Evolutionary conservation across 1,140 invertebrate genomes (phyloP).

Genomic region (Paralvinella palmiformis): DNA sequence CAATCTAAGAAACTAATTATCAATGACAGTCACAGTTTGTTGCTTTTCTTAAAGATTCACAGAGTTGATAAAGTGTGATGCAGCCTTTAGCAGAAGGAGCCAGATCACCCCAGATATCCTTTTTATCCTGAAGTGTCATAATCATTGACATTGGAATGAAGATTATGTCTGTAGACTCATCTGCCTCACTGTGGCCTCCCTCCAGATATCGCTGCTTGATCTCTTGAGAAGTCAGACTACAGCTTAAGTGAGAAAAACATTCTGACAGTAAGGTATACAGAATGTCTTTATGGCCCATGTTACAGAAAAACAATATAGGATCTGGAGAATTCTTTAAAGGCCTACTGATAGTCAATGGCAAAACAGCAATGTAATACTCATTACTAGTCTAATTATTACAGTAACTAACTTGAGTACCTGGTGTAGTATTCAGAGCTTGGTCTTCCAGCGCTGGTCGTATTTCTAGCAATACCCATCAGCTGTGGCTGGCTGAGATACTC

Average conservation of each 20-base stretch:
- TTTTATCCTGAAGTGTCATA: slow-evolving; percentile 23
- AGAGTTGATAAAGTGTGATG: slow-evolving; percentile 27
- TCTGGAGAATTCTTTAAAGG: too few species aligned
- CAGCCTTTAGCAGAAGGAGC: slow-evolving; percentile 46
- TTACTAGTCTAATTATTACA: slow-evolving; percentile 8
- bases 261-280: too few species aligned
- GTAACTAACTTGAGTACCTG: slow-evolving; percentile 27
- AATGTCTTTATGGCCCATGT: too few species aligned
- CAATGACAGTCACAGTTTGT: too few species aligned
- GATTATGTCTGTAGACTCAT: slow-evolving; percentile 42
- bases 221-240: slow-evolving; percentile 30
- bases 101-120: slow-evolving; percentile 33
- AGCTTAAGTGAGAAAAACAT: slow-evolving; percentile 27
- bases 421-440: slow-evolving; percentile 48
- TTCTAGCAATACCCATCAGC: slow-evolving; percentile 41
- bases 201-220: slow-evolving; percentile 32
- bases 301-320: too few species aligned
- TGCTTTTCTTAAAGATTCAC: too few species aligned
- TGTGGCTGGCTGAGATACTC: slow-evolving; percentile 30
- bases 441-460: slow-evolving; percentile 38
- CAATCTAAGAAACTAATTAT: too few species aligned
- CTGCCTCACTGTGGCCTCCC: slow-evolving; percentile 43
- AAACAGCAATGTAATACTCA: too few species aligned
- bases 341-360: too few species aligned
- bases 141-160: slow-evolving; percentile 28